These are phyloP conservation scores for Platyrinchus mystaceus DNA, from an alignment of 2,797 vertebrate genomes.

Conservation along the genomic window DNA sequence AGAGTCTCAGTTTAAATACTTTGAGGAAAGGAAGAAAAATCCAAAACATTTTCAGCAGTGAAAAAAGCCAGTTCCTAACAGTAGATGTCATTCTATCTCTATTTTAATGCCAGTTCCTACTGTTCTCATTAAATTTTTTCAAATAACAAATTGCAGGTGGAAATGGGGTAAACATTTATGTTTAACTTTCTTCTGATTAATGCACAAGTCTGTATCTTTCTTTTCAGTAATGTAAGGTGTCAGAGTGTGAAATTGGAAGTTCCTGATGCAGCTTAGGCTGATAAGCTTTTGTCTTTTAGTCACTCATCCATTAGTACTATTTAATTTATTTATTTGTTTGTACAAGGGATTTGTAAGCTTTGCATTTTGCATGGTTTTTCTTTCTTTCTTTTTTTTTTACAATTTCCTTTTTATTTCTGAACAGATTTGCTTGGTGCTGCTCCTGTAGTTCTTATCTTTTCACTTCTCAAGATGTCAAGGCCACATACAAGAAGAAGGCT, in stretches of 20 bases:
- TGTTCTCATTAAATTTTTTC: slow-evolving; percentile 34
- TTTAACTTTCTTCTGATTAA: slow-evolving; percentile 57
- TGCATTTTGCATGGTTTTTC: background rate
- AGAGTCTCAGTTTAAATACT: background rate
- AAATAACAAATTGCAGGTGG: background rate
- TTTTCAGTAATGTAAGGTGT: slow-evolving; percentile 33
- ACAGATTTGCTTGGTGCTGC: background rate
- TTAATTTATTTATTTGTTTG: slow-evolving; percentile 37
- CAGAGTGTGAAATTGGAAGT: slow-evolving; percentile 58
- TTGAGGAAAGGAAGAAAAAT: background rate
- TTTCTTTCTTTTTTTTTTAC: background rate
- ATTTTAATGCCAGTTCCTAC: slow-evolving; percentile 29
- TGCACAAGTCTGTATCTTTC: slow-evolving; percentile 41
- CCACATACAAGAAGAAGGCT: background rate
- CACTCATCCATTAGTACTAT: background rate
- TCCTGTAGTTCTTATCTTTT: background rate
- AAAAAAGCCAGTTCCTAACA: background rate
- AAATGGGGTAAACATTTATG: background rate
- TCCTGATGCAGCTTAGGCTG: slow-evolving; percentile 19
- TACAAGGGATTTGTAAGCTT: slow-evolving; percentile 4
- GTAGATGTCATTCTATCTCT: slow-evolving; percentile 75
- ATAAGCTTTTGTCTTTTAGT: slow-evolving; percentile 50
- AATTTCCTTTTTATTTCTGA: background rate
- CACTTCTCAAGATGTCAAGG: background rate
- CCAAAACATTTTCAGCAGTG: background rate